Base-by-base conservation (phyloP, 1,140 invertebrate genomes). In the Lanistes nyassanus region DNA sequence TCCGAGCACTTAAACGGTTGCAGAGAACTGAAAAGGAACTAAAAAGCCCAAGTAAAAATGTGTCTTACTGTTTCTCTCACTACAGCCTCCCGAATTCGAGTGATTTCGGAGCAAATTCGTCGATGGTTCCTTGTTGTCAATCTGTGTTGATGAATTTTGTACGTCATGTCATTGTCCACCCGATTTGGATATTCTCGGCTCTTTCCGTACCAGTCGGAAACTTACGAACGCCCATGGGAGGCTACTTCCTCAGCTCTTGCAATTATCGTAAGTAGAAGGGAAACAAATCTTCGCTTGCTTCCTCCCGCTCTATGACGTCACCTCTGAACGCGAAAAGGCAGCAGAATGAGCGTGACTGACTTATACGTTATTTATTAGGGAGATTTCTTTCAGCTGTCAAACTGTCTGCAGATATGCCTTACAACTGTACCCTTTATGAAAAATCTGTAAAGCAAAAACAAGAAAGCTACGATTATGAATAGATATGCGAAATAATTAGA, bases 131-230 rank as follows among this genome's bases (percentile, higher is more conserved):
- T 72, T 72, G 70, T 72, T 72, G 70, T 72, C 70, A 72, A 72
- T 72, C 70, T 72, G 70, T 72, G 70, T 72, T 72, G 70, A 72
- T 72, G 70, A 72, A 72, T 72, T 72, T 72, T 60, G 70, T 72
- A 72, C 70, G 70, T 72, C 70, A 72, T 72, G 70, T 72, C 70
- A 72, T 72, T 72, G 70, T 72, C 55, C 70, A 42, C 70, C 70
- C 70, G 29, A 72, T 72, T 60, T 26, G 70, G 70, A 60, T 56
- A 42, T 42, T 42, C 26, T 58, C 70, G 70, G 36, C 21, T 55
- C 56, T 72, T 58, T 72, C 70, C 70, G 70, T 42, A 26, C 7
- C 13, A n/a, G 5, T 39, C 70, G 70, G 70, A 72, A 60, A 60
- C 53, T 4, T 16, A 42, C 70, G 70, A 72, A 9, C 11, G 3